Conservation (phyloP, 92 coral and sea anemone species). For the Epizoanthus ramosus region DNA sequence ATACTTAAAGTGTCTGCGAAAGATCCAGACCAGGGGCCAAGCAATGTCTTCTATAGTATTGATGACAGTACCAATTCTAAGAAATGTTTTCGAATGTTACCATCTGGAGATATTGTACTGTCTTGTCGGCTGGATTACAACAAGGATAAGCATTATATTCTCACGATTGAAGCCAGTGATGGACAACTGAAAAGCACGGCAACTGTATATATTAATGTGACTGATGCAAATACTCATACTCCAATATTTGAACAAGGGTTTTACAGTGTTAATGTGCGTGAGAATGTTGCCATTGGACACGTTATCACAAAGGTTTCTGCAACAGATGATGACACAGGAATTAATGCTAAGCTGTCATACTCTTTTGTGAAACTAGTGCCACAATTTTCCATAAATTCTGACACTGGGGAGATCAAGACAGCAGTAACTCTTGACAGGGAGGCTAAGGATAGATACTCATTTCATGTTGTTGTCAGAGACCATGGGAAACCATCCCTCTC, state of each 20-base stretch:
- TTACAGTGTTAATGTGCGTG: conserved; percentile 62
- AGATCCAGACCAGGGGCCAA: conserved; percentile 81
- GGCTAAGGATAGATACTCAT: conserved; percentile 55
- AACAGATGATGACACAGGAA: conserved; percentile 83
- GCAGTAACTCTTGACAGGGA: conserved; percentile 73
- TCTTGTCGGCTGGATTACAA: conserved; percentile 83
- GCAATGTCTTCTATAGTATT: conserved; percentile 62
- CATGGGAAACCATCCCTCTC: conserved; percentile 74
- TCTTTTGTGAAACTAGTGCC: conserved; percentile 57
- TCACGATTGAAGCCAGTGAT: conserved; percentile 83
- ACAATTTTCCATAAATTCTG: conserved; percentile 67
- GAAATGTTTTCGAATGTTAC: conserved; percentile 80
- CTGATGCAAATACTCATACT: conserved; percentile 87
- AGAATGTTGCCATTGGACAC: conserved; percentile 70
- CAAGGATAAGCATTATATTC: conserved; percentile 59
- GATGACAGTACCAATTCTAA: conserved; percentile 52
- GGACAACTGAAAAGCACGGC: conserved; percentile 74
- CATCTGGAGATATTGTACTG: conserved; percentile 67
- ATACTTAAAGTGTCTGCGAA: conserved; percentile 76
- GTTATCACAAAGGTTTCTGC: conserved; percentile 74
- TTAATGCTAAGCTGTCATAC: conserved; percentile 85
- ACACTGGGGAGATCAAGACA: conserved; percentile 76
- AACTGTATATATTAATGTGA: conserved; percentile 70
- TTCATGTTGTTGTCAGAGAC: conserved; percentile 83
- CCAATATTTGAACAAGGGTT: conserved; percentile 71